A percentile compares a stretch with the other conserved stretches of the same genome.
phyloP scores from a whole-genome alignment of 2,113 vertebrate genomes.

The Tyrannus savana region DNA sequence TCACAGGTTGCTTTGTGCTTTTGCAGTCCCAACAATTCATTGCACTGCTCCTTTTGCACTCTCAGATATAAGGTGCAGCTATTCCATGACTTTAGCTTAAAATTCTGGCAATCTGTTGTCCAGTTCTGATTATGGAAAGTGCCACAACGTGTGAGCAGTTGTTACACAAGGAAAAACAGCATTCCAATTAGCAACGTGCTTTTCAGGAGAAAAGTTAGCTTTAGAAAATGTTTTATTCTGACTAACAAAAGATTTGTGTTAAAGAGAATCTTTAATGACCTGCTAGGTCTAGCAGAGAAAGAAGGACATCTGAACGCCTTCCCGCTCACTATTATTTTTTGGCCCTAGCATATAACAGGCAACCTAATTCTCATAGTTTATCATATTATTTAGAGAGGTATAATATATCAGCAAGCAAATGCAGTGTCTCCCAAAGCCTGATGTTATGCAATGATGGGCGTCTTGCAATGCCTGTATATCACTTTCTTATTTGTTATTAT shows the following conservation, averaged over 20 bases:
- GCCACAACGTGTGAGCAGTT: not conserved
- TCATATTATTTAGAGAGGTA: not conserved
- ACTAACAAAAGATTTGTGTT: not conserved
- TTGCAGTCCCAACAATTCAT: not conserved
- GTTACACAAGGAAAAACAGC: not conserved
- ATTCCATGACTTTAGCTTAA: not conserved
- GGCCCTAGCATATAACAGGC: not conserved
- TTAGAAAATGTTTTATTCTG: not conserved
- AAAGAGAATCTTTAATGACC: not conserved
- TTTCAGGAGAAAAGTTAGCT: not conserved
- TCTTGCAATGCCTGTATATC: not conserved
- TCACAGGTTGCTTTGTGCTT: not conserved
- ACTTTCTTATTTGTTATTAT: not conserved
- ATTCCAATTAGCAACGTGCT: not conserved
- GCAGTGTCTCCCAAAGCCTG: not conserved
- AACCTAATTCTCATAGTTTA: not conserved
- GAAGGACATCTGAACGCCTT: not conserved
- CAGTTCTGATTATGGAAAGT: rapidly evolving
- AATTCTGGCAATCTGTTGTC: not conserved
- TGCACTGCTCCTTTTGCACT: not conserved
- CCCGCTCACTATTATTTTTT: not conserved
- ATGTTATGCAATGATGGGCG: not conserved
- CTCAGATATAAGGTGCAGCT: not conserved
- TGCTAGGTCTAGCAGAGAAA: not conserved
- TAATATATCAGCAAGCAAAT: not conserved